Evolutionary conservation across 2,113 vertebrate genomes (phyloP).

Genomic region (Calonectris borealis): DNA sequence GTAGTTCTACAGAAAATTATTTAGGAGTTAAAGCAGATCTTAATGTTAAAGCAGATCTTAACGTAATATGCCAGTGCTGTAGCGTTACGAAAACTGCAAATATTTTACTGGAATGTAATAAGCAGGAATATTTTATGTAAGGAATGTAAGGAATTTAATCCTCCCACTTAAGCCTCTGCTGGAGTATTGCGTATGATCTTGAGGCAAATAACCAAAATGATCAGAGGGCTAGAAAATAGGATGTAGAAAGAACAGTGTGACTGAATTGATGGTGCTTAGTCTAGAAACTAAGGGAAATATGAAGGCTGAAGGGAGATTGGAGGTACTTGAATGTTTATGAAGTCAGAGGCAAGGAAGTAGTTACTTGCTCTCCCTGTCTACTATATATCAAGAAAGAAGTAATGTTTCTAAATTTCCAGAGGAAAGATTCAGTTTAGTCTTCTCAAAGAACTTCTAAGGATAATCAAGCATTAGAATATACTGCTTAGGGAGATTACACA

Average conservation of each 20-base stretch:
- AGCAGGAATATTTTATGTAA: background rate
- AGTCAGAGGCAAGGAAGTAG: background rate
- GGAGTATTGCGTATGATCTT: background rate
- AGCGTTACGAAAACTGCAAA: background rate
- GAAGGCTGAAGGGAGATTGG: background rate
- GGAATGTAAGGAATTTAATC: background rate
- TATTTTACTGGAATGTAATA: background rate
- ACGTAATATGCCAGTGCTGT: background rate
- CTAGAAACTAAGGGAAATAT: background rate
- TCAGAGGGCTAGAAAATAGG: background rate
- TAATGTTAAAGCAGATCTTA: background rate
- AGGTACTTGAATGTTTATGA: background rate
- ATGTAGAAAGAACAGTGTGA: background rate
- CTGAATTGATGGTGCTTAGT: background rate
- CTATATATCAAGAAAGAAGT: background rate
- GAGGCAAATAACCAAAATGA: background rate
- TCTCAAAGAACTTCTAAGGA: background rate
- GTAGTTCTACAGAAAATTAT: background rate
- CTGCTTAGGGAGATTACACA: background rate
- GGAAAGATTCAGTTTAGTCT: background rate
- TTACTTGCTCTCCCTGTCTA: background rate
- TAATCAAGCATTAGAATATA: background rate
- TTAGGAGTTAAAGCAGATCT: background rate
- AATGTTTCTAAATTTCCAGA: background rate
- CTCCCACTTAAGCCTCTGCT: background rate